These are phyloP conservation scores for Cyanoramphus novaezelandiae DNA, from an alignment of 2,113 vertebrate species.

Conservation along the genomic window DNA sequence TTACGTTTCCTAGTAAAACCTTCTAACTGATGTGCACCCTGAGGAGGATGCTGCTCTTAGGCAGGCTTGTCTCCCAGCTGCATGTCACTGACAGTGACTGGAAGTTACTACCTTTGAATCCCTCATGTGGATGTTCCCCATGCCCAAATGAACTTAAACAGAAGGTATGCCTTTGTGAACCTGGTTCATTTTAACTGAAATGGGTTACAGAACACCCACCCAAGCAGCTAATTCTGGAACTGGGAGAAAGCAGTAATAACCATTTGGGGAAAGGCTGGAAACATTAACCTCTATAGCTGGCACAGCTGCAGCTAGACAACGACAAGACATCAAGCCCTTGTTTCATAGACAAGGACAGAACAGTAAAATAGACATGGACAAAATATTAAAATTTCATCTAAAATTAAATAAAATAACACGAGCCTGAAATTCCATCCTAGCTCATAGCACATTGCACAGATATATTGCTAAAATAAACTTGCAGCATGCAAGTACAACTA, in stretches of 20 bases:
- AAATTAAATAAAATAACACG: neutral
- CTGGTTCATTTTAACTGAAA: neutral
- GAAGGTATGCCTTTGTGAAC: neutral
- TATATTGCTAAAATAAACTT: slow-evolving; percentile 65
- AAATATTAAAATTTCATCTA: slow-evolving; percentile 56
- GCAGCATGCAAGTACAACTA: neutral
- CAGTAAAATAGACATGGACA: slow-evolving; percentile 4
- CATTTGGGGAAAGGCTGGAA: neutral
- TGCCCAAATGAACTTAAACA: neutral
- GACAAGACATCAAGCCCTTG: slow-evolving; percentile 31
- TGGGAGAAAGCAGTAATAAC: neutral
- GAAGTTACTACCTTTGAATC: neutral
- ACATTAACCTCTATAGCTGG: slow-evolving; percentile 17
- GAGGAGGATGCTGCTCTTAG: neutral
- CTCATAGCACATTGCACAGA: slow-evolving; percentile 38
- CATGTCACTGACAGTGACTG: neutral
- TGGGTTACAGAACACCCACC: neutral
- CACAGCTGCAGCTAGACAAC: slow-evolving; percentile 50
- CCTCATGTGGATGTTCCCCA: neutral
- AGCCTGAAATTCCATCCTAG: neutral
- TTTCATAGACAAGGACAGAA: slow-evolving; percentile 14
- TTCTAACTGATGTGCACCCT: neutral
- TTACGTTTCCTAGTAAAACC: neutral
- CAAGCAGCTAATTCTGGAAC: slow-evolving; percentile 12
- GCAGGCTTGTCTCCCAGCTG: neutral